These are phyloP conservation scores for Eudorcas thomsonii DNA, from an alignment of 2,113 vertebrate species.

Conservation along the genomic window DNA sequence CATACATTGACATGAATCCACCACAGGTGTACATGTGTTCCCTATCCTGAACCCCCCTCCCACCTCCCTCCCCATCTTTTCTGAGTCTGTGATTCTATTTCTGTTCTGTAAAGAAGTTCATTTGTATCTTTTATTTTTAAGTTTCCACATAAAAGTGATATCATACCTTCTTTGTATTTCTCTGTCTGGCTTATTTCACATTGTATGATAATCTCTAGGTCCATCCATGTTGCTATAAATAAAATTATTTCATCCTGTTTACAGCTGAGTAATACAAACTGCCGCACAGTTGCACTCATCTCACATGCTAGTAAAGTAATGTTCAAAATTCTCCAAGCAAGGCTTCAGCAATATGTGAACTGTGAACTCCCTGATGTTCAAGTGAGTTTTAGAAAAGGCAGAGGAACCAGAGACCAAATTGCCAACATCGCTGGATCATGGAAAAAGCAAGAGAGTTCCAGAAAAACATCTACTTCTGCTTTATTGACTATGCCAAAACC, in stretches of 20 bases:
- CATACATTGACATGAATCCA: not conserved
- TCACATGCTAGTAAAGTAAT: no score
- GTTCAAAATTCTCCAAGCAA: no score
- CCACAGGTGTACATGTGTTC: fast-evolving
- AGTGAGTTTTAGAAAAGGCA: no score
- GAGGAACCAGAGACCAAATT: no score
- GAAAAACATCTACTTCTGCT: no score
- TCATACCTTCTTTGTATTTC: not conserved
- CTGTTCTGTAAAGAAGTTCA: not conserved
- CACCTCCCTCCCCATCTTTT: not conserved
- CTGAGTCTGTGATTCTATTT: not conserved
- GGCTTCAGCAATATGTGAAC: no score
- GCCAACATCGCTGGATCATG: no score
- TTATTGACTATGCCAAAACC: no score
- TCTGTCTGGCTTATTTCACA: not conserved
- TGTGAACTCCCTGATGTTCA: no score
- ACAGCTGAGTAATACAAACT: no score
- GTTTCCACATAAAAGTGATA: not conserved
- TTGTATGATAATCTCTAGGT: not conserved
- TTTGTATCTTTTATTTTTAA: not conserved
- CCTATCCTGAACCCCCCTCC: not conserved
- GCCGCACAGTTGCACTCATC: no score
- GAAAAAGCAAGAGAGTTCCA: no score
- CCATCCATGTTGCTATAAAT: not conserved
- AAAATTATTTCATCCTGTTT: not conserved